Conservation (phyloP, 2,888 invertebrate species). For the Corythucha ciliata region DNA sequence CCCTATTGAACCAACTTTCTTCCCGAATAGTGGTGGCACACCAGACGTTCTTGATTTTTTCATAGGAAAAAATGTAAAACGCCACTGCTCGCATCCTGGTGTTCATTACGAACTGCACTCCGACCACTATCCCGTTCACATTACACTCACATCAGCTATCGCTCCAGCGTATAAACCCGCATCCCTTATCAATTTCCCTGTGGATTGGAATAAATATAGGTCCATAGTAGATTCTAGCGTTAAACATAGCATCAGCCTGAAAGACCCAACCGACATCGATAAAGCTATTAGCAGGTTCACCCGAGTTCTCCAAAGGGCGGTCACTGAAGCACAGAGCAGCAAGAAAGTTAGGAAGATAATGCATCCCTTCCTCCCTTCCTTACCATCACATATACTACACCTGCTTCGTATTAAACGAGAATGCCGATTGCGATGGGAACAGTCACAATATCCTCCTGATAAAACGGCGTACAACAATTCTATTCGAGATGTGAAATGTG, state of each 20-base stretch:
- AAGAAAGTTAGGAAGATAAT: neutral
- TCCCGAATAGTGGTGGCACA: no score
- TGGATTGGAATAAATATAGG: slow-evolving; percentile 2
- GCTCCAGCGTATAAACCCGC: neutral
- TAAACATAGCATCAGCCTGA: slow-evolving; percentile 2
- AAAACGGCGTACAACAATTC: no score
- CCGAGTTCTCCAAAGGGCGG: slow-evolving; percentile 1
- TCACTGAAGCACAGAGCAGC: neutral
- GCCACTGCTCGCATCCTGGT: neutral
- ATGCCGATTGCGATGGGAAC: no score
- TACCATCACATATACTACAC: slow-evolving; percentile 2
- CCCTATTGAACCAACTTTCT: neutral
- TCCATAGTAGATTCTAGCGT: neutral
- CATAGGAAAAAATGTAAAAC: neutral
- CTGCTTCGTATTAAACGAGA: neutral
- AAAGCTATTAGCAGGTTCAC: slow-evolving; percentile 2
- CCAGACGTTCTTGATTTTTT: no score
- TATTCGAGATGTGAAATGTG: no score
- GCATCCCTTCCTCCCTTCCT: neutral
- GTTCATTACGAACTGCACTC: slow-evolving; percentile 4
- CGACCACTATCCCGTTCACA: slow-evolving; percentile 1
- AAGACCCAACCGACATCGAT: slow-evolving; percentile 1
- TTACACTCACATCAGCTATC: neutral
- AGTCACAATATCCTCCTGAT: no score
- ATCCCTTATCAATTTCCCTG: slow-evolving; percentile 2